phyloP scores from a whole-genome alignment of 2,888 invertebrate genomes.

The Stenoptilia bipunctidactyla region DNA sequence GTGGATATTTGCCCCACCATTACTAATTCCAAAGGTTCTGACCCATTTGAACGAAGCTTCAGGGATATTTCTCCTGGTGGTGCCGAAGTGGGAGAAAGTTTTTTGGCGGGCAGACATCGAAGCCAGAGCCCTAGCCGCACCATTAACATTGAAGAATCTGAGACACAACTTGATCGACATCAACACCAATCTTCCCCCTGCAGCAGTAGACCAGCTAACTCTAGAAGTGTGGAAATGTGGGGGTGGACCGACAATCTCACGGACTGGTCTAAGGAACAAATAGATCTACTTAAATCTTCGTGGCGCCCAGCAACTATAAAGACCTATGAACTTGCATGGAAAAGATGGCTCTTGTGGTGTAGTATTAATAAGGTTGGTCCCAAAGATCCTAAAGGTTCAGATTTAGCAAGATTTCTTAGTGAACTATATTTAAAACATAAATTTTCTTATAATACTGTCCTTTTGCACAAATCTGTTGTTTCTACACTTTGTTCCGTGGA shows the following conservation, averaged over 20 bases:
- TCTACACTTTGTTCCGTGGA: no score
- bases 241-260: conserved; percentile 8
- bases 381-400: no score
- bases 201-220: no score
- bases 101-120: not conserved
- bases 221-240: no score
- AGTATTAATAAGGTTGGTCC: no score
- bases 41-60: not conserved
- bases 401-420: no score
- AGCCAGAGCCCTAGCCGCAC: not conserved
- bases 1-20: conserved; percentile 6
- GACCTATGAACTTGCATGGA: not conserved
- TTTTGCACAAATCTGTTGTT: no score
- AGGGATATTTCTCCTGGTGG: not conserved
- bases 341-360: conserved; percentile 1
- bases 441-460: no score
- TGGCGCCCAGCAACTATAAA: not conserved
- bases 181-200: no score
- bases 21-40: conserved; percentile 1
- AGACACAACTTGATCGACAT: no score
- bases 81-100: not conserved
- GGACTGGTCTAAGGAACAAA: conserved; percentile 4
- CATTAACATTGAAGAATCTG: not conserved
- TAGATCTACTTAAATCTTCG: no score
- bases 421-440: not conserved